Conservation (phyloP, 2,113 vertebrate genomes). For the Micronisus gabar region DNA sequence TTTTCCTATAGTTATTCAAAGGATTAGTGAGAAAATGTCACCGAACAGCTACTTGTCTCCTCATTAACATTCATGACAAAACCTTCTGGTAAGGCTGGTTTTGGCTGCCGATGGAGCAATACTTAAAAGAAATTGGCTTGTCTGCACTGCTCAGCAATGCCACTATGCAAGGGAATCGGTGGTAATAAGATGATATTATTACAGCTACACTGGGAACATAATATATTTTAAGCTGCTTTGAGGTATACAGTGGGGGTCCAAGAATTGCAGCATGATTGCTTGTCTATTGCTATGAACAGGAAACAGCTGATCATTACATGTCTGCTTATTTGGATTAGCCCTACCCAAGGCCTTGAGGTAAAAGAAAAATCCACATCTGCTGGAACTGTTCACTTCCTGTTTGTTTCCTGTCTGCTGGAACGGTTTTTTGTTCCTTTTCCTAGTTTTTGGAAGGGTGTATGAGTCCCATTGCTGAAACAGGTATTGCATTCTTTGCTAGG, state of each 20-base stretch:
- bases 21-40: conserved; percentile 54
- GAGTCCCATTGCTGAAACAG: not conserved
- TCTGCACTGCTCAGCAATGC: conserved; percentile 66
- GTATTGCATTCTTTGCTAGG: not conserved
- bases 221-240: conserved; percentile 45
- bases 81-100: conserved; percentile 55
- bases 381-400: not conserved
- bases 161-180: conserved; percentile 48
- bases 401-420: not conserved
- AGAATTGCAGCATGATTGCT: not conserved
- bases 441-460: not conserved
- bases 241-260: not conserved
- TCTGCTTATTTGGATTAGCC: not conserved
- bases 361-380: not conserved
- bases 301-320: not conserved
- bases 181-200: conserved; percentile 68
- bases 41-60: conserved; percentile 40
- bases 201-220: conserved; percentile 9
- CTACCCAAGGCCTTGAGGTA: not conserved
- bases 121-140: conserved; percentile 73
- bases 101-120: conserved; percentile 68
- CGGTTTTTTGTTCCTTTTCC: not conserved
- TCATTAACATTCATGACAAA: conserved; percentile 72
- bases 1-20: conserved; percentile 50
- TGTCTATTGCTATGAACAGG: not conserved